Conservation (phyloP, 2,888 invertebrate species). For the Lysandra bellargus region DNA sequence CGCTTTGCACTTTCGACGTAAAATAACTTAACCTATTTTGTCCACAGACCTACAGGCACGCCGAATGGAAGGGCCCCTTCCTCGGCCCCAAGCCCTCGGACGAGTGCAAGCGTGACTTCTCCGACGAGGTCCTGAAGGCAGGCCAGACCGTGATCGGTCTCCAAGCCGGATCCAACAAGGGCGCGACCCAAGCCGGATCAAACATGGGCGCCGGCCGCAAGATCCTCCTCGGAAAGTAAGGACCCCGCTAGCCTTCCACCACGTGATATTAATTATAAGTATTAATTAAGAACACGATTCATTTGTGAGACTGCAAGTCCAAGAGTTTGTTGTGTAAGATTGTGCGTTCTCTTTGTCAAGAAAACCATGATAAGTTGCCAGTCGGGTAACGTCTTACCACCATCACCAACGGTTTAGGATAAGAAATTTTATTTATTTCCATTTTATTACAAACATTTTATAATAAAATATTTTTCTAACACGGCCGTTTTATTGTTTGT, state of each 20-base stretch:
- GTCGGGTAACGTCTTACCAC: slow-evolving; percentile 44
- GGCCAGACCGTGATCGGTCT: slow-evolving; percentile 95
- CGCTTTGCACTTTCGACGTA: not conserved
- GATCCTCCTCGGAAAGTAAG: slow-evolving; percentile 94
- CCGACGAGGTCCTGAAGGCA: slow-evolving; percentile 93
- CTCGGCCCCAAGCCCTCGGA: slow-evolving; percentile 97
- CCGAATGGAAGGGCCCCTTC: slow-evolving; percentile 92
- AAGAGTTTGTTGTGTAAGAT: slow-evolving; percentile 54
- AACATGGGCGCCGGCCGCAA: slow-evolving; percentile 95
- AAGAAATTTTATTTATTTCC: slow-evolving; percentile 73
- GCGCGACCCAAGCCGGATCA: slow-evolving; percentile 94
- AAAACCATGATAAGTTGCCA: slow-evolving; percentile 43
- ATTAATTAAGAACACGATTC: slow-evolving; percentile 68
- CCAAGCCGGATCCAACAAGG: slow-evolving; percentile 98
- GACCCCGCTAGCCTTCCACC: slow-evolving; percentile 46
- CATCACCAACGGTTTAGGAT: slow-evolving; percentile 70
- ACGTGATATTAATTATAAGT: slow-evolving; percentile 78
- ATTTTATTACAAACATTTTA: slow-evolving; percentile 67
- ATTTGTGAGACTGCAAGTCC: slow-evolving; percentile 63
- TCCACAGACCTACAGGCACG: slow-evolving; percentile 88
- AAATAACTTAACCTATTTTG: slow-evolving; percentile 36
- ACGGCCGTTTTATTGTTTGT: not conserved
- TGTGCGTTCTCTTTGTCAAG: slow-evolving; percentile 48
- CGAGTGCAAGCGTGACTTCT: slow-evolving; percentile 96
- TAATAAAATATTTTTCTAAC: slow-evolving; percentile 59